Conservation (phyloP, 2,888 invertebrate species). For the Epinotia ramella region DNA sequence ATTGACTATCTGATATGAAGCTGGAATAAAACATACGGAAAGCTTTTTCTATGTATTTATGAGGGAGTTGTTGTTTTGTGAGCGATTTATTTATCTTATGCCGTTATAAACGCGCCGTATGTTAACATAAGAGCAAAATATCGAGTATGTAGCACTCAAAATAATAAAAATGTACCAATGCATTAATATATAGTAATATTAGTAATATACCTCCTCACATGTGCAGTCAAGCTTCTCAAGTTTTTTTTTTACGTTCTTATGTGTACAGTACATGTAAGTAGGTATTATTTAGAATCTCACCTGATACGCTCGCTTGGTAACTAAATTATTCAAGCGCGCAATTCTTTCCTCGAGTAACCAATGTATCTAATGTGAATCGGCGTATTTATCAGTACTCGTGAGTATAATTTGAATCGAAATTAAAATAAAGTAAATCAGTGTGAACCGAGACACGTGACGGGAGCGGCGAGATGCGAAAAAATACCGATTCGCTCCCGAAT, state of each 20-base stretch:
- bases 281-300: neutral
- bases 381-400: conserved; percentile 35
- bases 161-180: too few relatives aligned
- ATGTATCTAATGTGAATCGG: conserved; percentile 34
- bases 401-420: conserved; percentile 41
- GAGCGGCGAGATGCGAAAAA: conserved; percentile 60
- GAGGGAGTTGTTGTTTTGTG: neutral
- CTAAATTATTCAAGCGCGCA: conserved; percentile 17
- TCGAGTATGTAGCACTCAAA: too few relatives aligned
- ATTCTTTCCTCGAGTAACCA: conserved; percentile 26
- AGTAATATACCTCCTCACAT: too few relatives aligned
- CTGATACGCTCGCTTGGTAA: conserved; percentile 12
- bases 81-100: too few relatives aligned
- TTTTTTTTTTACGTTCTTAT: too few relatives aligned
- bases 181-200: too few relatives aligned
- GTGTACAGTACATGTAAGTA: neutral
- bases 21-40: neutral
- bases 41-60: neutral
- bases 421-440: conserved; percentile 44
- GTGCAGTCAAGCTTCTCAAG: too few relatives aligned
- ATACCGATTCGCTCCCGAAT: conserved; percentile 58
- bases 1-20: conserved; percentile 20
- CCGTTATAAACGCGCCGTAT: neutral
- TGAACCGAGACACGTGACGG: conserved; percentile 48
- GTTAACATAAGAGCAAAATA: neutral